Conservation (phyloP, 37 sponge, comb jelly and placozoan genomes). For the Aplysina aerophoba region DNA sequence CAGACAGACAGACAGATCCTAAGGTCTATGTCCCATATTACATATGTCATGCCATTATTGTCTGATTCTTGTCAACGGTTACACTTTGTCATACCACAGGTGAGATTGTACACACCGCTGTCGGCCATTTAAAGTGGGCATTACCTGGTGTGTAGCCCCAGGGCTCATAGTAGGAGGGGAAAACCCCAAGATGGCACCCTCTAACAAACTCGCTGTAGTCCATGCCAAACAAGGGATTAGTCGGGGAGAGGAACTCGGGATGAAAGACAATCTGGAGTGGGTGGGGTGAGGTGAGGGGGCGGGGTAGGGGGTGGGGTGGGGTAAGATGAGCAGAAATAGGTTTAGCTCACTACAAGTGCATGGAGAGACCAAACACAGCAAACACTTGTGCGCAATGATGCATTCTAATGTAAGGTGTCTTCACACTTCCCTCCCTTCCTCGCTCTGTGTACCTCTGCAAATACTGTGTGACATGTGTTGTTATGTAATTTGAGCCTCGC, state of each 20-base stretch:
- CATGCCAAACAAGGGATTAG: conserved; percentile 95
- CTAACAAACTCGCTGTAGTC: conserved; percentile 97
- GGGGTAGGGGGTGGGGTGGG: conserved; percentile 1
- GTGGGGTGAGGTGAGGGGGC: background rate
- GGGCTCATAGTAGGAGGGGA: conserved; percentile 99
- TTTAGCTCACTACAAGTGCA: too few relatives aligned
- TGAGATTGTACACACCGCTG: background rate
- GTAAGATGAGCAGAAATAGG: background rate
- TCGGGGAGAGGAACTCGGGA: conserved; percentile 98
- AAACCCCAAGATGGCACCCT: conserved; percentile 98
- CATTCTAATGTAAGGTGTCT: too few relatives aligned
- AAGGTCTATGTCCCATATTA: too few relatives aligned
- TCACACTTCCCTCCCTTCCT: too few relatives aligned
- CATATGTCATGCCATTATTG: background rate
- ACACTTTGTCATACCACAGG: background rate
- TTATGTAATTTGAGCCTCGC: conserved; percentile 1
- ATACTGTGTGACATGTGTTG: too few relatives aligned
- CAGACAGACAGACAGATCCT: conserved; percentile 18
- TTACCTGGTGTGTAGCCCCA: conserved; percentile 99
- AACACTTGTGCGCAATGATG: too few relatives aligned
- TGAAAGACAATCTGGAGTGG: conserved; percentile 88
- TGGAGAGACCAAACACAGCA: too few relatives aligned
- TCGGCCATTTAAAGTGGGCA: background rate
- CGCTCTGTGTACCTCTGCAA: too few relatives aligned
- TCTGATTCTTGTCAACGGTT: background rate